These are phyloP conservation scores for Varanus salvator DNA, from an alignment of 2,113 vertebrate species.

Conservation along the genomic window DNA sequence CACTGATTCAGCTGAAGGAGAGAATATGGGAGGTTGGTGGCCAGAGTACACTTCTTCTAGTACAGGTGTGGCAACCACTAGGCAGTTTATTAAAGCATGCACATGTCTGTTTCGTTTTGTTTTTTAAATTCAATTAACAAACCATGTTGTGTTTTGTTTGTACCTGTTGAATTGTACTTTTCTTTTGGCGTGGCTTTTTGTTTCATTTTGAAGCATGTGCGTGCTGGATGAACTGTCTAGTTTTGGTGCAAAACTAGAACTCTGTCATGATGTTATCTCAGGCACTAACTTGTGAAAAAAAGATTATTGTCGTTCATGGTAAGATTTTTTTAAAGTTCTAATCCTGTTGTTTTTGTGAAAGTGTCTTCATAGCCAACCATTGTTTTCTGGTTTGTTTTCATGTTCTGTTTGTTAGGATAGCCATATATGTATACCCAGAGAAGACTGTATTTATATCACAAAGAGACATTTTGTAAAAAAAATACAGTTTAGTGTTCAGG, in stretches of 20 bases:
- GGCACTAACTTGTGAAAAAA: constrained; percentile 54
- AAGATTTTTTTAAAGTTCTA: constrained; percentile 53
- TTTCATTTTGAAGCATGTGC: constrained; percentile 81
- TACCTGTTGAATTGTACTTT: constrained; percentile 68
- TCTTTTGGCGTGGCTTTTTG: constrained; percentile 61
- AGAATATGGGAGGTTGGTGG: constrained; percentile 98
- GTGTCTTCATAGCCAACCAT: constrained; percentile 13
- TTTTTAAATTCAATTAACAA: constrained; percentile 72
- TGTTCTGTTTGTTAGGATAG: constrained; percentile 22
- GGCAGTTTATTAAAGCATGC: constrained; percentile 88
- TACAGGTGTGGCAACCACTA: constrained; percentile 89
- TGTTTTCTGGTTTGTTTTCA: constrained; percentile 15
- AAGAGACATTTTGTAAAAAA: not conserved
- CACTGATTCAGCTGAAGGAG: constrained; percentile 83
- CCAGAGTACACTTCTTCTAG: constrained; percentile 89
- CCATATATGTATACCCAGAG: not conserved
- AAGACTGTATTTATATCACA: not conserved
- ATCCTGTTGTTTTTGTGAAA: constrained; percentile 37
- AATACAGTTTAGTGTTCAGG: not conserved
- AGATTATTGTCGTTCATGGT: constrained; percentile 36
- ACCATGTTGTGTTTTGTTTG: constrained; percentile 74
- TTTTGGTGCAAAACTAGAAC: constrained; percentile 69
- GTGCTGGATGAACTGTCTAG: constrained; percentile 91
- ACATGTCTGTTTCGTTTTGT: constrained; percentile 71
- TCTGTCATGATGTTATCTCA: constrained; percentile 45